These are phyloP conservation scores for Drosophila mauritiana DNA, from an alignment of 1,140 invertebrate species.

Conservation along the genomic window DNA sequence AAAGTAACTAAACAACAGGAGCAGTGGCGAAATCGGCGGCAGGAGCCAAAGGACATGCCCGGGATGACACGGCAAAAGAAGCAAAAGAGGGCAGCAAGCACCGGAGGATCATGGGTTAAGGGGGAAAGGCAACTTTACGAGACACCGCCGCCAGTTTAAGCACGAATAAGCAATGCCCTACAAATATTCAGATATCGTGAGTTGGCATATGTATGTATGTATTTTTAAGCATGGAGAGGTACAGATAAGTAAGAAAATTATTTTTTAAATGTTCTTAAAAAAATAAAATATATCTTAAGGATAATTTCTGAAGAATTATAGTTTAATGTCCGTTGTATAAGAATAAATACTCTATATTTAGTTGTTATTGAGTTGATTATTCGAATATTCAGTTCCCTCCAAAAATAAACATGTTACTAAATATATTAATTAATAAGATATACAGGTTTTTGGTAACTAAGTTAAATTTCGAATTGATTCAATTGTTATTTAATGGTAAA, in stretches of 20 bases:
- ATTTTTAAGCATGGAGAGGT: not conserved
- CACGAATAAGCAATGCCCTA: slow-evolving; percentile 20
- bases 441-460: too few species aligned
- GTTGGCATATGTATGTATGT: not conserved
- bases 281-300: too few species aligned
- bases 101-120: not conserved
- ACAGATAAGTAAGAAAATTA: not conserved
- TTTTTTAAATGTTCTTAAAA: too few species aligned
- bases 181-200: not conserved
- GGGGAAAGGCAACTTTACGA: slow-evolving; percentile 8
- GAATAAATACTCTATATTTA: too few species aligned
- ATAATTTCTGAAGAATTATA: too few species aligned
- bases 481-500: too few species aligned
- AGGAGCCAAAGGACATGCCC: slow-evolving; percentile 38
- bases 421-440: too few species aligned
- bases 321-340: too few species aligned
- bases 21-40: slow-evolving; percentile 31
- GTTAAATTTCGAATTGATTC: too few species aligned
- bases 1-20: slow-evolving; percentile 81
- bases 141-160: not conserved
- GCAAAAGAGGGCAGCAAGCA: slow-evolving; percentile 3
- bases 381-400: too few species aligned
- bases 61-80: slow-evolving; percentile 35
- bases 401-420: too few species aligned
- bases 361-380: too few species aligned